A percentile compares a stretch with the other conserved stretches of the same genome.
Conservation (phyloP, 2,888 invertebrate species). For the Empis livida region DNA sequence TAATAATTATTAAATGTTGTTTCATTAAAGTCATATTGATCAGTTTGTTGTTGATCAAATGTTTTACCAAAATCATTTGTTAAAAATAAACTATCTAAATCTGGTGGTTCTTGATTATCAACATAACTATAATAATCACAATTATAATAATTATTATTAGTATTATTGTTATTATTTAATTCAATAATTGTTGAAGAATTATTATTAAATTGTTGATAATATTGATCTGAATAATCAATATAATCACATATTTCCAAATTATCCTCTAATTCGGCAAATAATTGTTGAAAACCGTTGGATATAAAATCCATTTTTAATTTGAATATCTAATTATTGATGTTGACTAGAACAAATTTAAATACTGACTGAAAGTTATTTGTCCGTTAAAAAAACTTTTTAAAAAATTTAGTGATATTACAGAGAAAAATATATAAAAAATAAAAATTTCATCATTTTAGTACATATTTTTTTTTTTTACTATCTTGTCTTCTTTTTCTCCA, state of each 20-base stretch:
- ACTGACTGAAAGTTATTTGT: background rate
- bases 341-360: too few species aligned
- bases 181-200: slow-evolving; percentile 11
- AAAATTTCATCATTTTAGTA: background rate
- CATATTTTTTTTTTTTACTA: too few species aligned
- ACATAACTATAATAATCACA: slow-evolving; percentile 13
- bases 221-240: background rate
- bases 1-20: slow-evolving; percentile 12
- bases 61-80: slow-evolving; percentile 6
- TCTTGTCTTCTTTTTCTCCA: too few species aligned
- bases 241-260: slow-evolving; percentile 10
- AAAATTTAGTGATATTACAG: background rate
- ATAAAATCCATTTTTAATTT: slow-evolving; percentile 29
- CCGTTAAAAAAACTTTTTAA: background rate
- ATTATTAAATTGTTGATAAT: background rate
- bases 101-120: slow-evolving; percentile 5
- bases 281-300: slow-evolving; percentile 34
- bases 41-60: slow-evolving; percentile 9
- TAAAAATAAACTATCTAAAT: background rate
- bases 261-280: slow-evolving; percentile 27
- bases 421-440: background rate
- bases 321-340: too few species aligned
- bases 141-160: slow-evolving; percentile 7
- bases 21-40: slow-evolving; percentile 11
- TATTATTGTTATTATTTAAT: slow-evolving; percentile 5